Conservation (phyloP, 2,888 invertebrate species). For the Dysmachus trigonus region DNA sequence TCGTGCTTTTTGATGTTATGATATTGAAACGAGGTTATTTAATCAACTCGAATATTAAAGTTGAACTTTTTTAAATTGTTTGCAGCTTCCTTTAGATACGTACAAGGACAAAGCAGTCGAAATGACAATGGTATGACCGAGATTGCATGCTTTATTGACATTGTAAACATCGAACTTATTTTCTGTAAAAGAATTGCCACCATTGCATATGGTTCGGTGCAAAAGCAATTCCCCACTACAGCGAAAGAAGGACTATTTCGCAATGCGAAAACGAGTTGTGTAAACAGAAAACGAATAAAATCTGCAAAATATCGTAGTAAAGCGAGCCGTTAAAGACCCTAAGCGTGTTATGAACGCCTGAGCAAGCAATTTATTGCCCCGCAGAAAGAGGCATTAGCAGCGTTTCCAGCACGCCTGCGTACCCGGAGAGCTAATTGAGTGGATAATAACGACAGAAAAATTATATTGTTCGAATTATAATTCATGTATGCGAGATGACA, state of each 20-base stretch:
- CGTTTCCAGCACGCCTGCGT: neutral
- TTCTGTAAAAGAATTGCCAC: neutral
- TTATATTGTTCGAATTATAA: conserved; percentile 33
- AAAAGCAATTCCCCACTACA: neutral
- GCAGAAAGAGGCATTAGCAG: neutral
- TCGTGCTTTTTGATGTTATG: no score
- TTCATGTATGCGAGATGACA: conserved; percentile 29
- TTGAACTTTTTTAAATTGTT: no score
- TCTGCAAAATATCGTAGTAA: neutral
- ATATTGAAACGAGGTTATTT: no score
- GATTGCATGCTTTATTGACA: neutral
- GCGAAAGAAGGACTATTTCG: neutral
- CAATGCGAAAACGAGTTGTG: neutral
- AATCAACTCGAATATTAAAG: no score
- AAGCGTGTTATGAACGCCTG: neutral
- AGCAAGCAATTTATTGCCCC: neutral
- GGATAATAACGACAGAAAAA: conserved; percentile 30
- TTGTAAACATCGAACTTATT: neutral
- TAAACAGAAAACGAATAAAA: neutral
- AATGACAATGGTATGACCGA: neutral
- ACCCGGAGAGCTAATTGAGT: neutral
- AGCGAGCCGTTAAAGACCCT: neutral
- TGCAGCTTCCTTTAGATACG: no score
- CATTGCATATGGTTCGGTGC: neutral
- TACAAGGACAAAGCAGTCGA: neutral